These are phyloP conservation scores for Brachionus manjavacas DNA, from an alignment of 1,140 invertebrate genomes.

Conservation along the genomic window DNA sequence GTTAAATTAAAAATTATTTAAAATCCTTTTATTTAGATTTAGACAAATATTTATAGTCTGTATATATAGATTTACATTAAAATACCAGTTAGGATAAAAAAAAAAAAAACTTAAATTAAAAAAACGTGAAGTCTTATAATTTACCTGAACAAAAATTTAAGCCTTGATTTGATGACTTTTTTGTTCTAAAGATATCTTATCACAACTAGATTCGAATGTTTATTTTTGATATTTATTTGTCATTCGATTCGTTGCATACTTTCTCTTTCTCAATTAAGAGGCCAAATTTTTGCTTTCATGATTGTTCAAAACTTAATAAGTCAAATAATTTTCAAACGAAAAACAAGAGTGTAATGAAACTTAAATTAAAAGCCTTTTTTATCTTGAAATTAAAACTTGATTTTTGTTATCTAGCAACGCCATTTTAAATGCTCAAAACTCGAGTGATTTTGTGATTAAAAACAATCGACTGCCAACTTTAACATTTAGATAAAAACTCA, in stretches of 20 bases:
- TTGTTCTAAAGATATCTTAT: neutral
- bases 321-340: neutral
- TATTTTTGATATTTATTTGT: neutral
- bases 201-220: neutral
- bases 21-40: constrained; percentile 1
- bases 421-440: neutral
- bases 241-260: neutral
- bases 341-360: neutral
- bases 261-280: neutral
- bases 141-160: neutral
- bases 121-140: neutral
- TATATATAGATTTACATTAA: neutral
- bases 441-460: neutral
- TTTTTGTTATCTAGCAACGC: neutral
- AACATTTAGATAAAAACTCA: neutral
- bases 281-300: neutral
- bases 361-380: neutral
- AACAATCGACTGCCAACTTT: neutral
- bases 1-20: constrained; percentile 8
- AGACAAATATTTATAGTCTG: neutral
- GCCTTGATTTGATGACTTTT: neutral
- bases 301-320: neutral
- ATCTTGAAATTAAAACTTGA: neutral
- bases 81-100: neutral
- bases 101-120: neutral